These are phyloP conservation scores for Crambe crambe DNA, from an alignment of 37 sponge, comb jelly and placozoan species.

Conservation along the genomic window DNA sequence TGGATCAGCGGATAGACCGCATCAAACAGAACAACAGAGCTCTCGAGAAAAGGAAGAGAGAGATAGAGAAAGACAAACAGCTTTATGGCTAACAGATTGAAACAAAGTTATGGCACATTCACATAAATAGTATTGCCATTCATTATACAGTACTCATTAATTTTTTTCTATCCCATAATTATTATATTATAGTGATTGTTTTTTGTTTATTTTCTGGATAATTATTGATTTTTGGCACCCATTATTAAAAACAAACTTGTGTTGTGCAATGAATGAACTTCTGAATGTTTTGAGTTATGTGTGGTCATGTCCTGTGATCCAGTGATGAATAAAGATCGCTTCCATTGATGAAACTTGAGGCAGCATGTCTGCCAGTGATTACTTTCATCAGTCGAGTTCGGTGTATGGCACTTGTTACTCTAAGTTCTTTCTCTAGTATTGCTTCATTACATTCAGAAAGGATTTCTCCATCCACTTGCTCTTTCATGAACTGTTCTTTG, in stretches of 20 bases:
- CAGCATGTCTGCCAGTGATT: conserved; percentile 29
- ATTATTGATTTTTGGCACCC: no score
- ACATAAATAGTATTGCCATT: background rate
- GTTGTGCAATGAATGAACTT: background rate
- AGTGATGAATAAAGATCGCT: background rate
- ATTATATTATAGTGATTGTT: background rate
- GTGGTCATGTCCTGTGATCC: background rate
- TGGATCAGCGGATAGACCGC: conserved; percentile 10
- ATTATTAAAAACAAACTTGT: background rate
- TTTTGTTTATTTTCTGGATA: no score
- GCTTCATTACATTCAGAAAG: conserved; percentile 44
- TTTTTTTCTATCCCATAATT: background rate
- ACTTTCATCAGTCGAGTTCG: conserved; percentile 20
- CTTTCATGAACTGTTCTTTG: conserved; percentile 34
- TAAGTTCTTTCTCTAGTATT: conserved; percentile 33
- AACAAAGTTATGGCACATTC: background rate
- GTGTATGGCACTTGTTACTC: background rate
- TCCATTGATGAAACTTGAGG: background rate
- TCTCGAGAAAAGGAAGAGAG: conserved; percentile 12
- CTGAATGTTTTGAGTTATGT: no score
- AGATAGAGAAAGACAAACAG: conserved; percentile 15
- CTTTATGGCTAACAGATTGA: conserved; percentile 30
- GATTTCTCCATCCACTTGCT: conserved; percentile 64
- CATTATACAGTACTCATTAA: background rate
- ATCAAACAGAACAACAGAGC: conserved; percentile 20